Evolutionary conservation across 2,797 vertebrate genomes (phyloP), one percentile per base, ranked within the genome.

Genomic region (Petrocephalus schoutedeni): DNA sequence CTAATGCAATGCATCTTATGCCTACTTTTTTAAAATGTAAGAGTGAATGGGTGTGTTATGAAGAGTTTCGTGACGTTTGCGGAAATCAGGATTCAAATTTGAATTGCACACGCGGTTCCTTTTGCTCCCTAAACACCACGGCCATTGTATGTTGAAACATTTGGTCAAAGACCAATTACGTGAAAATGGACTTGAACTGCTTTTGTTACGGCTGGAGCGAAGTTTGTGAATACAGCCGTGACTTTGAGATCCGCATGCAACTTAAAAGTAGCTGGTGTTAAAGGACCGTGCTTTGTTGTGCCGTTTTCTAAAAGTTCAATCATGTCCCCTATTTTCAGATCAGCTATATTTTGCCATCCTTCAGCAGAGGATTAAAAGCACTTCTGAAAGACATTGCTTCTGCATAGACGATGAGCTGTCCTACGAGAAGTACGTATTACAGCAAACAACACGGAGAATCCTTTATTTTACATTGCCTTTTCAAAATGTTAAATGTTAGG

Each of bases 271-370:
- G 6, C 74, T 80, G 19, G 19, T 41, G 32, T 80, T 80, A n/a
- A 45, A 77, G 41, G n/a, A 16, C 16, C 7, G 41, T 80, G 41
- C 74, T 80, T 80, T 1, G 28, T 3, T 45, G 21, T 19, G 77
- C 59, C 21, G 58, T 45, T 59, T 59, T 49, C 10, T 36, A 45
- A 0, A 21, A 14, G 32, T 87, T 57, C 14, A 21, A 23, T 88
- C 32, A 51, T 88, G 3, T 53, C 19, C 94, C 90, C 92, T 84
- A 88, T 71, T 95, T 96, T 90, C 95, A 99, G 98, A 98, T 96
- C 97, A 97, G 91, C 96, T 99, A 28, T 98, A 97, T 95, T 99
- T 99, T 94, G 97, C 97, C 92, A 95, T 98, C 92, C 95, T 99
- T 49, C 95, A 95, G 92, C 97, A 97, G 93, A 99, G 98, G 95